A percentile compares a stretch with the other conserved stretches of the same genome.
phyloP scores from a whole-genome alignment of 2,797 vertebrate species.

The Peromyscus melanophrys region DNA sequence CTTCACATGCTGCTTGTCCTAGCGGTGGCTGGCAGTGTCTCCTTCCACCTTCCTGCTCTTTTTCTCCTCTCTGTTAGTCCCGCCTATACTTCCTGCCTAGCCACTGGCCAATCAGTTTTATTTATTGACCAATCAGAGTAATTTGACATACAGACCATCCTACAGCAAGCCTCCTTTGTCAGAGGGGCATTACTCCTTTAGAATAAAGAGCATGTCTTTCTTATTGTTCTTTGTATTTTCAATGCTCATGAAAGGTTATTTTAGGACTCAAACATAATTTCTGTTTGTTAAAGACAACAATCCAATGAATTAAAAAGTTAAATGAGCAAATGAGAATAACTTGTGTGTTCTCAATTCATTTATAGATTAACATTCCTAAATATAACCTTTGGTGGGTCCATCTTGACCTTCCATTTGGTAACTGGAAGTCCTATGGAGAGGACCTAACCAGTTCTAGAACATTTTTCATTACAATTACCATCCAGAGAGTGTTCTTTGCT shows the following conservation, averaged over 20 bases:
- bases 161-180: neutral
- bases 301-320: neutral
- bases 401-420: neutral
- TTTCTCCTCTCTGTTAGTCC: too few species aligned
- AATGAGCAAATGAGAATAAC: conserved; percentile 40
- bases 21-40: too few species aligned
- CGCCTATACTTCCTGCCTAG: too few species aligned
- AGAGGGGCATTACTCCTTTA: neutral
- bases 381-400: neutral
- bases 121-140: too few species aligned
- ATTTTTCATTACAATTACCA: conserved; percentile 56
- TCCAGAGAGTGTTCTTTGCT: conserved; percentile 82
- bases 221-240: neutral
- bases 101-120: too few species aligned
- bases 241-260: neutral
- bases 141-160: too few species aligned
- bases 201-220: neutral
- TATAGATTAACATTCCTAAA: neutral
- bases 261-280: neutral
- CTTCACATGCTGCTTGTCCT: too few species aligned
- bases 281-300: conserved; percentile 22
- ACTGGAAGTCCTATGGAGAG: neutral
- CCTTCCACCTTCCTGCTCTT: too few species aligned
- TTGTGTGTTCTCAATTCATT: neutral
- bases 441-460: neutral